These are phyloP conservation scores for Mormoops blainvillei DNA, from an alignment of 2,113 vertebrate genomes.

Conservation along the genomic window DNA sequence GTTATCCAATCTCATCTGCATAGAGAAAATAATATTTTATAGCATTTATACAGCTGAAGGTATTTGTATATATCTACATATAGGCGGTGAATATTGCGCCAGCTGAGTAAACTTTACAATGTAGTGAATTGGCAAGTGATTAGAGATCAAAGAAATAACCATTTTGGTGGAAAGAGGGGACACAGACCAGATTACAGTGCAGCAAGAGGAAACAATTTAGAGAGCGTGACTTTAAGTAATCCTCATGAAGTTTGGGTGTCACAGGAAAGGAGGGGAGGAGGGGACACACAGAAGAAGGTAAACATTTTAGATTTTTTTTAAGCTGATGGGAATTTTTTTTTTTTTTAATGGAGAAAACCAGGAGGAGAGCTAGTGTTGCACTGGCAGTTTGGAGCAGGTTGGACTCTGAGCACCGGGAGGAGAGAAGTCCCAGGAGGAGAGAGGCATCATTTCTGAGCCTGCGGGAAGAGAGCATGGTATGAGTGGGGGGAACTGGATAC, in stretches of 20 bases:
- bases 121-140: not conserved
- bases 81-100: not conserved
- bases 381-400: fast-evolving
- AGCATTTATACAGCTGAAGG: not conserved
- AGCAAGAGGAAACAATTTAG: not conserved
- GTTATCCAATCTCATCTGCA: not conserved
- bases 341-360: no score
- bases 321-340: not conserved
- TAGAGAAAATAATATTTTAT: not conserved
- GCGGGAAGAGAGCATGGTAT: no score
- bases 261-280: not conserved
- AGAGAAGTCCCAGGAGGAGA: fast-evolving
- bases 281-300: not conserved
- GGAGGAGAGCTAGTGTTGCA: not conserved
- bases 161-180: not conserved
- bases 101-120: not conserved
- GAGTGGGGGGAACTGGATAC: not conserved
- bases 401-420: not conserved
- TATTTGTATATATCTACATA: not conserved
- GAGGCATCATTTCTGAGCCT: not conserved
- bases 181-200: not conserved
- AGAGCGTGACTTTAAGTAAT: not conserved
- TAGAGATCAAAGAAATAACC: not conserved
- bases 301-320: not conserved
- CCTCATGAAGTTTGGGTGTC: not conserved